Evolutionary conservation across 1,140 invertebrate genomes (phyloP), one percentile per base, ranked within the genome.

Genomic region (Arion vulgaris): DNA sequence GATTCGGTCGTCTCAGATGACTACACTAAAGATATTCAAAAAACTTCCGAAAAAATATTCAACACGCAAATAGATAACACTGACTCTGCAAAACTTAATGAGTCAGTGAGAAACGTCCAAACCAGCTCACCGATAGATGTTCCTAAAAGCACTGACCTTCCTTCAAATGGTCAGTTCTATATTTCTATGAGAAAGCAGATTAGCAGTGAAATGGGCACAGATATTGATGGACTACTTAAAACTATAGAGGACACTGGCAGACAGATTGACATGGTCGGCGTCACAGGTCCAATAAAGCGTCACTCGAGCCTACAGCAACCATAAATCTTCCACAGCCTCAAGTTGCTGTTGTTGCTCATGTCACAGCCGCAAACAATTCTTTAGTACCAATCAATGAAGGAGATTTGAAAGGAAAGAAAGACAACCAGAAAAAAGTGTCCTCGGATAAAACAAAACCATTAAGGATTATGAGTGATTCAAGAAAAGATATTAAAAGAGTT

Each of bases 201-300:
- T 39, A 89, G 86, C 79, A 87, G 85, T 82, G 85, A 87, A 69
- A 84, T 90, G 45, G 87, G 86, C 36, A 86, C 86, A 49, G 87
- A 90, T 62, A 88, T 91, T 68, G 90, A 91, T 71, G 81, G 86
- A 62, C 82, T 91, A 26, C 84, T 91, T 17, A 91, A 91, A 84
- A 85, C 85, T 13, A 91, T 91, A 57, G 90, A 91, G 69, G 87
- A 87, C 32, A 85, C 84, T 4, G 87, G 86, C 45, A 84, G 85
- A 71, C 75, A 78, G 23, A 88, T 88, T 36, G 87, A 86, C 57
- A 83, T 66, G 9, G 76, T 86, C n/a, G 82, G 85, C 36, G 85
- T 86, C 13, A 79, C 81, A 15, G 71, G 85, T 15, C 85, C 85
- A 13, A 86, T 85, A 72, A 83, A 85, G 76, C 77, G 80, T n/a